These are phyloP conservation scores for Volucella bombylans DNA, from an alignment of 2,888 invertebrate species.

Conservation along the genomic window DNA sequence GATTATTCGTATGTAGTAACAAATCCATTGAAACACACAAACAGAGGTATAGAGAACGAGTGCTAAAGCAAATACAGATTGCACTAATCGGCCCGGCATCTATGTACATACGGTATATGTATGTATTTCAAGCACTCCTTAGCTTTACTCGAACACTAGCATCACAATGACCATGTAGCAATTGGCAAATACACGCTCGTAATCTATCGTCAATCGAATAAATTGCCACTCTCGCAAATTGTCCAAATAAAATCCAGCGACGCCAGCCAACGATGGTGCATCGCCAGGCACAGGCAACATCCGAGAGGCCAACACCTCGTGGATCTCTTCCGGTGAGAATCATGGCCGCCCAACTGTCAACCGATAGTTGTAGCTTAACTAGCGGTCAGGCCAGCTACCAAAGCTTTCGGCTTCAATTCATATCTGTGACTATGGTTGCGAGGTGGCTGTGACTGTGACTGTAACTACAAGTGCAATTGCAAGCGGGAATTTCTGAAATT, in stretches of 20 bases:
- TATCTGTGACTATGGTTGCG: too few relatives aligned
- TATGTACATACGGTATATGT: slow-evolving; percentile 16
- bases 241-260: slow-evolving; percentile 65
- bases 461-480: neutral
- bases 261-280: neutral
- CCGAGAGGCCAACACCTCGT: neutral
- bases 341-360: slow-evolving; percentile 51
- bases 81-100: slow-evolving; percentile 62
- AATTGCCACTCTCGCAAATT: slow-evolving; percentile 71
- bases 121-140: slow-evolving; percentile 16
- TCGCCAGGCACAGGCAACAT: neutral
- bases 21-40: slow-evolving; percentile 28
- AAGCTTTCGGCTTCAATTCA: slow-evolving; percentile 55
- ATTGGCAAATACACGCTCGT: slow-evolving; percentile 49
- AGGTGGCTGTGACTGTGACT: too few relatives aligned
- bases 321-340: slow-evolving; percentile 62
- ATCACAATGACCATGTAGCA: slow-evolving; percentile 51
- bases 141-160: neutral
- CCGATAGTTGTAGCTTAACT: slow-evolving; percentile 62
- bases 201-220: slow-evolving; percentile 72
- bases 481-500: slow-evolving; percentile 48
- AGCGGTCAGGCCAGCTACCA: slow-evolving; percentile 61
- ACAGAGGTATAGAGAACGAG: slow-evolving; percentile 71
- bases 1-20: slow-evolving; percentile 36
- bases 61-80: slow-evolving; percentile 71